Evolutionary conservation across 2,113 vertebrate genomes (phyloP), one percentile per base, ranked within the genome.

Genomic region (Heterocephalus glaber): DNA sequence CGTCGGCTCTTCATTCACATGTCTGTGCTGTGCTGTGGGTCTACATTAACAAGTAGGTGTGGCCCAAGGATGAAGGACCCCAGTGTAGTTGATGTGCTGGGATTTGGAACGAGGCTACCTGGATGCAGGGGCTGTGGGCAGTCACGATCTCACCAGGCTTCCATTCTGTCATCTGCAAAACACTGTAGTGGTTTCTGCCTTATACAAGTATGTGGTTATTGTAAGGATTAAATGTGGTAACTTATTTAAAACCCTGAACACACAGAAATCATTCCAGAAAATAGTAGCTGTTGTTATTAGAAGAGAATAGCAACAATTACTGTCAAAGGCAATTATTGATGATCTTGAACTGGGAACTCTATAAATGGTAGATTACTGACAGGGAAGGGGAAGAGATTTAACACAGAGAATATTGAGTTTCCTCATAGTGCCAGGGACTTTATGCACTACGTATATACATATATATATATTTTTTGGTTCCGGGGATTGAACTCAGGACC

Each of bases 1-100:
- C 66, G 89, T 95, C 30, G 79, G 17, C 65, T 87, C 44, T 92
- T 92, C 86, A 89, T 94, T 96, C 74, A 63, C 20, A 35, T 16
- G 16, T 56, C 66, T 94, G 89, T 47, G 65, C 82, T 19, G 7
- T 83, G 89, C 77, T 86, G 84, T 70, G 58, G 38, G 22, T 58
- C 8, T 38, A 7, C 47, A 58, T 33, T 14, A n/a, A 54, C 26
- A 70, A 52, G 77, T n/a, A 72, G 70, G 41, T 80, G 49, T 61
- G 28, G 12, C 47, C 19, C 49, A 33, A 84, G 30, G 56, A 38
- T 65, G 54, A 61, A 66, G 63, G 92, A 44, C 41, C 56, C 7
- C 16, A 3, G 14, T n/a, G 58, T 60, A n/a, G 16, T 60, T 10
- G 33, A 14, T 17, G 22, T 52, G 16, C 16, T 52, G 63, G 44